Evolutionary conservation across 1,140 invertebrate species (phyloP).

Genomic region (Drosophila serrata): DNA sequence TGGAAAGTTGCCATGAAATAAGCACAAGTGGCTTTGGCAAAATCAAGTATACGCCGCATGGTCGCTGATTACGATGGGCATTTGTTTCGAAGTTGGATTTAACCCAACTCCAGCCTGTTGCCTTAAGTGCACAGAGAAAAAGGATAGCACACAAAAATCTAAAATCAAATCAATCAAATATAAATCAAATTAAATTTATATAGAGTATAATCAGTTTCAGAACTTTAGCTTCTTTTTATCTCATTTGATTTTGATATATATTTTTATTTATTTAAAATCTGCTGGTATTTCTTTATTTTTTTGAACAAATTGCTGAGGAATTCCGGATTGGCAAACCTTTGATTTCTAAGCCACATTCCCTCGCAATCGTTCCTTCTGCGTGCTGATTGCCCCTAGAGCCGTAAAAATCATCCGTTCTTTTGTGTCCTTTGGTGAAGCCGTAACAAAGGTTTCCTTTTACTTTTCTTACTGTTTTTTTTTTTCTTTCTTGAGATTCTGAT

Average conservation of each 20-base stretch:
- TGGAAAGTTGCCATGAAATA: neutral
- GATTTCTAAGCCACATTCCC: conserved; percentile 9
- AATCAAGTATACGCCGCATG: conserved; percentile 39
- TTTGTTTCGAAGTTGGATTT: conserved; percentile 6
- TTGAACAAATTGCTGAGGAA: conserved; percentile 31
- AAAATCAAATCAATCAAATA: too few relatives aligned
- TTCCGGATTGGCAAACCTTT: conserved; percentile 54
- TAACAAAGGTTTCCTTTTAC: conserved; percentile 16
- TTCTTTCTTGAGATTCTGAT: neutral
- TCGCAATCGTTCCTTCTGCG: neutral
- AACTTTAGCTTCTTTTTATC: neutral
- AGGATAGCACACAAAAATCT: neutral
- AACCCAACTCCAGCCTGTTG: conserved; percentile 14
- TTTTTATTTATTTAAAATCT: neutral
- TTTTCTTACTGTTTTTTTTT: too few relatives aligned
- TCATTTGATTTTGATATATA: neutral
- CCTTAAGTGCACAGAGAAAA: neutral
- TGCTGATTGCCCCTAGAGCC: conserved; percentile 59
- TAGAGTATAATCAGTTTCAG: too few relatives aligned
- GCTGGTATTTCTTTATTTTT: neutral
- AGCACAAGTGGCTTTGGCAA: neutral
- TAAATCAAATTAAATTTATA: neutral
- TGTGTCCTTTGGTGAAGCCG: conserved; percentile 1
- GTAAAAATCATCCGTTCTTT: conserved; percentile 29
- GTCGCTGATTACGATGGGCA: conserved; percentile 21